These are phyloP conservation scores for Caenorhabditis remanei DNA, from an alignment of 1,140 invertebrate species.

Conservation along the genomic window DNA sequence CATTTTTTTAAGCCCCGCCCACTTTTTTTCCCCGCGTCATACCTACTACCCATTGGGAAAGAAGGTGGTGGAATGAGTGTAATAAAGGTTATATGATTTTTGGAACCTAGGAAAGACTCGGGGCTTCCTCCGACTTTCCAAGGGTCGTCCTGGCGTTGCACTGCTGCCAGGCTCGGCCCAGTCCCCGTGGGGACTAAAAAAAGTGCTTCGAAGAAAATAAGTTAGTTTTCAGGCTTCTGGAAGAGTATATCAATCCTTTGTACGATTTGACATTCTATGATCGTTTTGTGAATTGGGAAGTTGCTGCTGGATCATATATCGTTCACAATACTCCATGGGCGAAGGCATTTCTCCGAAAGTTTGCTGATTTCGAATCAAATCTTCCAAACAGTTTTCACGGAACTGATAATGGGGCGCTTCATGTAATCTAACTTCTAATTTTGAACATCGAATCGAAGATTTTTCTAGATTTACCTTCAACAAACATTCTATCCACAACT, in stretches of 20 bases:
- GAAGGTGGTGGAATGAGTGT: too few relatives aligned
- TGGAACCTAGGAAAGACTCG: not conserved
- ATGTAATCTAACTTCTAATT: slow-evolving; percentile 53
- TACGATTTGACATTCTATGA: slow-evolving; percentile 64
- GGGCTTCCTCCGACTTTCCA: too few relatives aligned
- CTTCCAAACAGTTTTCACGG: slow-evolving; percentile 59
- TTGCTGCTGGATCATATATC: slow-evolving; percentile 65
- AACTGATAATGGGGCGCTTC: slow-evolving; percentile 64
- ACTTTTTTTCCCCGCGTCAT: too few relatives aligned
- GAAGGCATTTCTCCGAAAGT: slow-evolving; percentile 58
- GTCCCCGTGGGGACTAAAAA: too few relatives aligned
- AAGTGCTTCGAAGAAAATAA: not conserved
- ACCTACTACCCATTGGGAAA: too few relatives aligned
- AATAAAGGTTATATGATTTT: not conserved
- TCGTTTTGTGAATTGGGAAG: slow-evolving; percentile 65
- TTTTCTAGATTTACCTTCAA: slow-evolving; percentile 47
- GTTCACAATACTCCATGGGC: slow-evolving; percentile 58
- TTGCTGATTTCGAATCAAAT: slow-evolving; percentile 61
- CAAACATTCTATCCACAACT: slow-evolving; percentile 42
- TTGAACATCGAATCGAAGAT: not conserved
- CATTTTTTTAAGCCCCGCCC: too few relatives aligned
- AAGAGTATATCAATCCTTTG: slow-evolving; percentile 61
- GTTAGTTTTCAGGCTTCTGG: slow-evolving; percentile 36
- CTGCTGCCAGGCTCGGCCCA: too few relatives aligned
- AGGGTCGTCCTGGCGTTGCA: too few relatives aligned